These are phyloP conservation scores for Odontamblyopus lacepedii DNA, from an alignment of 2,797 vertebrate species.

Conservation along the genomic window DNA sequence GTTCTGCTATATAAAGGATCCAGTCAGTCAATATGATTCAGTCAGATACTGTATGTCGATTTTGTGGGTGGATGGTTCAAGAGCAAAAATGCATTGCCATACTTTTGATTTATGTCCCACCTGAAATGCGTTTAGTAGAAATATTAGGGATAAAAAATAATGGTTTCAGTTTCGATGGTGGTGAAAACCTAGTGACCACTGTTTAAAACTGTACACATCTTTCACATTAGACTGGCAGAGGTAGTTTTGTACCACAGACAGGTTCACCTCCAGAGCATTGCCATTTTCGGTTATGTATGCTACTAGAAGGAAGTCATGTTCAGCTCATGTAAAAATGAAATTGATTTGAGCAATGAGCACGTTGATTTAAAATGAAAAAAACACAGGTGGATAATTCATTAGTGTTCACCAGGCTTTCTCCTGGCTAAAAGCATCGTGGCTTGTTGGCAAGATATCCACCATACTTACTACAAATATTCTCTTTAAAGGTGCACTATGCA, in stretches of 20 bases:
- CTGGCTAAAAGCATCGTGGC: not conserved
- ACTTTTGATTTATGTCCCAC: not conserved
- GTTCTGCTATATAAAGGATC: not conserved
- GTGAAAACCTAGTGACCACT: not conserved
- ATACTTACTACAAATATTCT: not conserved
- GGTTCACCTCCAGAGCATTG: not conserved
- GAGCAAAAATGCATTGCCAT: not conserved
- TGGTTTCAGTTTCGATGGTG: not conserved
- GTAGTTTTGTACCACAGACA: constrained; percentile 7
- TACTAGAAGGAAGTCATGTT: not conserved
- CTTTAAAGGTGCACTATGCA: not conserved
- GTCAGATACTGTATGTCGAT: not conserved
- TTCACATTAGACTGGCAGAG: constrained; percentile 9
- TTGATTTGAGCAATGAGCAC: not conserved
- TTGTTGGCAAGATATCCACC: not conserved
- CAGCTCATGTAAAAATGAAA: not conserved
- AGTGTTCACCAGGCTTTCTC: not conserved
- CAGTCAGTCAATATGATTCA: not conserved
- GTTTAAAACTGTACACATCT: not conserved
- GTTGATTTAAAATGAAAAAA: not conserved
- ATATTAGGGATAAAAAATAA: not conserved
- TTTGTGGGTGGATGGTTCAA: not conserved
- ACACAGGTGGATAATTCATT: not conserved
- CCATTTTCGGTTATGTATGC: too few species aligned
- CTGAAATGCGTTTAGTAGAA: not conserved